Evolutionary conservation across 2,797 vertebrate species (phyloP), one percentile per base, ranked within the genome.

Genomic region (Aplochiton taeniatus): DNA sequence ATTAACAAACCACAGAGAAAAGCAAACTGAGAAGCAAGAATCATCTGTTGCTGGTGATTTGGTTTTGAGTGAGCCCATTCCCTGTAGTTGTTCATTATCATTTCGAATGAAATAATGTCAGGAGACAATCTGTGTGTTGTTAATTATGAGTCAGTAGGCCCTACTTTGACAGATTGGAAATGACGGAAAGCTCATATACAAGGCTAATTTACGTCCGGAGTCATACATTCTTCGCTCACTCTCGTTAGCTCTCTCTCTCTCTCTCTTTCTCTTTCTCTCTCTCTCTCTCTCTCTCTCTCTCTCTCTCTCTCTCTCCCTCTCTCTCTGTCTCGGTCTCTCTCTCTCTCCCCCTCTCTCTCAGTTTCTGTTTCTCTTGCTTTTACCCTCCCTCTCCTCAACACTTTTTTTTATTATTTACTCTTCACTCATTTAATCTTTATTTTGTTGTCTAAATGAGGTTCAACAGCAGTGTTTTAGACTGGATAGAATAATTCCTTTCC

Each of bases 191-290:
- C 72, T 84, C 73, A 82, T 80, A 80, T 83, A 72, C 75, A 48
- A 58, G 69, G 76, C 73, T 87, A 81, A 87, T 85, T 90, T 84
- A 87, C 83, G 79, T 76, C 69, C 18, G 6, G 73, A 80, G 80
- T 63, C 77, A 61, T 63, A 76, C 83, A 88, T 90, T 86, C 87
- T 85, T 78, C 16, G 18, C 48, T 42, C n/a, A 42, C 16, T 19
- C 20, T 51, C 61, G 46, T 63, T 76, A 63, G 52, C 10, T 43
- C 9, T 58, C 16, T 42, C 45, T 43, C 42, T 45, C n/a, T 48
- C 4, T 8, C 48, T 1, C 10, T 31, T 13, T 9, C 20, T 11
- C 66, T 19, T 19, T n/a, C 85, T 78, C 16, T 44, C 48, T 42
- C n/a, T 42, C 16, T 19, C 20, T 51, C 61, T 49, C 65, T 76